These are phyloP conservation scores for Cyprinodon brontotheroides DNA, from an alignment of 2,113 vertebrate genomes.

Conservation along the genomic window DNA sequence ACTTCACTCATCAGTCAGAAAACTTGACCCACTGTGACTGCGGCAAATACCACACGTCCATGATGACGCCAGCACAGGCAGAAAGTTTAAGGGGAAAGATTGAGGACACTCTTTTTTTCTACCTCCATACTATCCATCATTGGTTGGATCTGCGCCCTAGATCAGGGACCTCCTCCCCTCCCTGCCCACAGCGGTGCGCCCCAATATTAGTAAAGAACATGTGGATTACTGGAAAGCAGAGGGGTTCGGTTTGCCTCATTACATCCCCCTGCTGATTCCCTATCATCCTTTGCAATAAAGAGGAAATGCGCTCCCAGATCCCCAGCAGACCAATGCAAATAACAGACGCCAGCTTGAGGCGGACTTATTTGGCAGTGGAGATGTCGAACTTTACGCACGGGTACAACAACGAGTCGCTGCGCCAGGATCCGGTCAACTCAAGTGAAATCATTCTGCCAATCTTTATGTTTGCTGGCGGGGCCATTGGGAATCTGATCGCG, in stretches of 20 bases:
- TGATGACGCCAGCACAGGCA: slow-evolving; percentile 27
- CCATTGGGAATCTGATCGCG: slow-evolving; percentile 92
- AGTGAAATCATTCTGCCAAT: slow-evolving; percentile 78
- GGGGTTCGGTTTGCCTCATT: slow-evolving; percentile 20
- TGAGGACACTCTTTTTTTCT: not conserved
- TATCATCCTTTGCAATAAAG: not conserved
- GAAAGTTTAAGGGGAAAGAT: not conserved
- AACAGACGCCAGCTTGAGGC: slow-evolving; percentile 8
- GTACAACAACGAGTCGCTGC: slow-evolving; percentile 15
- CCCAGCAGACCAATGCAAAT: slow-evolving; percentile 1
- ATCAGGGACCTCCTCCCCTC: slow-evolving; percentile 27
- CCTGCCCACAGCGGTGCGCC: slow-evolving; percentile 11
- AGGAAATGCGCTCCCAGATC: slow-evolving; percentile 16
- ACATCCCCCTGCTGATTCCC: not conserved
- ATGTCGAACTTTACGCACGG: slow-evolving; percentile 59
- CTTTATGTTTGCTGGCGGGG: slow-evolving; percentile 94
- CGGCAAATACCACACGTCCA: not conserved
- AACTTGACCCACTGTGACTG: slow-evolving; percentile 4
- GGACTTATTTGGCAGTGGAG: slow-evolving; percentile 27
- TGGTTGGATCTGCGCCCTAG: not conserved
- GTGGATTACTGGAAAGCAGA: slow-evolving; percentile 28
- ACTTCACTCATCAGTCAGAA: not conserved
- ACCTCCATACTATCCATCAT: slow-evolving; percentile 4
- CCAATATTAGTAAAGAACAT: not conserved
- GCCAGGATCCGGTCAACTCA: fast-evolving